Conservation (phyloP, 2,113 vertebrate genomes). For the Chaetodon trifascialis region DNA sequence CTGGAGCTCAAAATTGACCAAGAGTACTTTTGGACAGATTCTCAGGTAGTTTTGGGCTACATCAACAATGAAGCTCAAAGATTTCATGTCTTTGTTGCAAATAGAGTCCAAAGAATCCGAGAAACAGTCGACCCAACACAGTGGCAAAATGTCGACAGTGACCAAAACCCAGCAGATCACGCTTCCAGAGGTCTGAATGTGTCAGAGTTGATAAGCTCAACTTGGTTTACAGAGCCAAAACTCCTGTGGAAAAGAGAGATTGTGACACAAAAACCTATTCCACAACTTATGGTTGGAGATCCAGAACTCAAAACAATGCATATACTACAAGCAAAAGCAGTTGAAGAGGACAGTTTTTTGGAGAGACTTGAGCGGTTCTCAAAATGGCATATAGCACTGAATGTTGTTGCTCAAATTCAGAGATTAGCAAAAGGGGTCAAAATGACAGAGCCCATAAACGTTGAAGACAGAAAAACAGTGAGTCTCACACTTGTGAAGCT, state of each 20-base stretch:
- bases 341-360: rapidly evolving
- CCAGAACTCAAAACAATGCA: neutral
- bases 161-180: too few relatives aligned
- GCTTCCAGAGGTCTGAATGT: too few relatives aligned
- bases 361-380: neutral
- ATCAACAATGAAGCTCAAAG: too few relatives aligned
- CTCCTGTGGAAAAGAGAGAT: neutral
- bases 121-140: neutral
- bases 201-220: neutral
- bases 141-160: neutral
- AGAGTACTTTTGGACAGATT: too few relatives aligned
- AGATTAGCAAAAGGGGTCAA: neutral
- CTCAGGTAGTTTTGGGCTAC: too few relatives aligned
- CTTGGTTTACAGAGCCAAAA: neutral
- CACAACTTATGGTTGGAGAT: neutral
- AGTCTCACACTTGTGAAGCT: neutral
- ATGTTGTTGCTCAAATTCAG: neutral
- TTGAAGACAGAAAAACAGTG: neutral
- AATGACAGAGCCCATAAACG: neutral
- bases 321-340: neutral
- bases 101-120: neutral
- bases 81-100: too few relatives aligned
- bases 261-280: neutral
- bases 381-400: too few relatives aligned
- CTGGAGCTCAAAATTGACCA: too few relatives aligned